Evolutionary conservation across 23 tunicate species (phyloP), one percentile per base, ranked within the genome.

Genomic region (Oikopleura albicans): DNA sequence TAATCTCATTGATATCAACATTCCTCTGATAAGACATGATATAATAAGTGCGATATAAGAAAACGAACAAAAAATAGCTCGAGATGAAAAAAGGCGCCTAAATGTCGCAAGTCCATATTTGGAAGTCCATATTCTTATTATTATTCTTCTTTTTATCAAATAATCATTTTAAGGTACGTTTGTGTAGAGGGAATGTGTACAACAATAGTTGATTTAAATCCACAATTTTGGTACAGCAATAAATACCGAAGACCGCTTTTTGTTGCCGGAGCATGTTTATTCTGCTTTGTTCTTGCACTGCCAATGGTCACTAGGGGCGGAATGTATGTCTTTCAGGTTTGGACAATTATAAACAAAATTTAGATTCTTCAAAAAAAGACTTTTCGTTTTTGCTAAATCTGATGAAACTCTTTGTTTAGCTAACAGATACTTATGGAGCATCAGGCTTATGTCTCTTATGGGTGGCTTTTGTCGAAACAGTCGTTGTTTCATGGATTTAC

Each of bases 271-370:
- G 37, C 37, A 2, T 71, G 79, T 29, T 16, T 71, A 2, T 16
- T 71, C 33, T 71, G 79, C 79, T 16, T 71, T 27, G 4, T 71
- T 29, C 31, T 71, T 29, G 79, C 79, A 34, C 79, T 71, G 34
- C 79, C 79, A 37, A 71, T 71, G 79, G 79, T 71, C 79, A 16
- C 79, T 71, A 34, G 79, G 4, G 79, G 79, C 28, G 79, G 79
- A 4, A 71, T 71, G 28, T 71, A 71, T 29, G 79, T 71, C 33
- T 71, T 71, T 71, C 79, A 71, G 79, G 79, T 71, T n/a, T n/a
- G n/a, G n/a, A n/a, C n/a, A n/a, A n/a, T n/a, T n/a, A n/a, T n/a
- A n/a, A n/a, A n/a, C n/a, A n/a, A n/a, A n/a, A n/a, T n/a, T n/a
- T n/a, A n/a, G n/a, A n/a, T n/a, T n/a, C n/a, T n/a, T n/a, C n/a